Conservation (phyloP, 2,797 vertebrate species). For the Lindbergichthys nudifrons region DNA sequence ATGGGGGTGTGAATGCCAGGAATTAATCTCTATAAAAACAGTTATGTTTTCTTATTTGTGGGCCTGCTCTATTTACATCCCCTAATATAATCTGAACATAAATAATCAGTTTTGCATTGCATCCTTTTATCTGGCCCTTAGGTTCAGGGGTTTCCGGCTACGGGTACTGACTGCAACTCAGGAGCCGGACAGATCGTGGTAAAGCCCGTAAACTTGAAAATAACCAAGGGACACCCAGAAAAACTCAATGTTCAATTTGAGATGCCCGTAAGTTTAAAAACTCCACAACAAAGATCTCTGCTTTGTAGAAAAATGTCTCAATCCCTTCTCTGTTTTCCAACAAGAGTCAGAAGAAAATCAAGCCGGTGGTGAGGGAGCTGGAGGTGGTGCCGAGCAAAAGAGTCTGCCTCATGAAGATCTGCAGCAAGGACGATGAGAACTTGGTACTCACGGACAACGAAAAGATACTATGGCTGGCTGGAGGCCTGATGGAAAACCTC, state of each 20-base stretch:
- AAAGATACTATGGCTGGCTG: constrained; percentile 89
- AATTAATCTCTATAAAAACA: too few relatives aligned
- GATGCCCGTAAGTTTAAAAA: constrained; percentile 73
- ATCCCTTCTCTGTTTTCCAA: not conserved
- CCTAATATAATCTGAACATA: not conserved
- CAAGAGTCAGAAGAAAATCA: constrained; percentile 86
- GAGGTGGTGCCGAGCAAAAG: constrained; percentile 88
- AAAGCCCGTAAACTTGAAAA: constrained; percentile 86
- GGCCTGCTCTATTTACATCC: not conserved
- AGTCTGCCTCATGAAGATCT: constrained; percentile 85
- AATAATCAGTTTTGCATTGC: not conserved
- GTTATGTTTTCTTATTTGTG: not conserved
- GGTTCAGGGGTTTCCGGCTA: constrained; percentile 83
- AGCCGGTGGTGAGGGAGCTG: constrained; percentile 82
- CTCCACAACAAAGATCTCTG: not conserved
- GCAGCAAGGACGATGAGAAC: constrained; percentile 74
- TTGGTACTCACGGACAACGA: constrained; percentile 88
- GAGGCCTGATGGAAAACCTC: constrained; percentile 87
- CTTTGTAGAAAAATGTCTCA: not conserved
- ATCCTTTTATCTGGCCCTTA: constrained; percentile 52
- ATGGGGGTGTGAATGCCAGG: constrained; percentile 24
- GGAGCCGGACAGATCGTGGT: constrained; percentile 88
- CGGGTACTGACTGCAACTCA: constrained; percentile 85
- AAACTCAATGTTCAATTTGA: constrained; percentile 85
- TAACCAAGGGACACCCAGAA: constrained; percentile 83